Base-by-base conservation (phyloP, 2,888 invertebrate species). In the Desoria tigrina region DNA sequence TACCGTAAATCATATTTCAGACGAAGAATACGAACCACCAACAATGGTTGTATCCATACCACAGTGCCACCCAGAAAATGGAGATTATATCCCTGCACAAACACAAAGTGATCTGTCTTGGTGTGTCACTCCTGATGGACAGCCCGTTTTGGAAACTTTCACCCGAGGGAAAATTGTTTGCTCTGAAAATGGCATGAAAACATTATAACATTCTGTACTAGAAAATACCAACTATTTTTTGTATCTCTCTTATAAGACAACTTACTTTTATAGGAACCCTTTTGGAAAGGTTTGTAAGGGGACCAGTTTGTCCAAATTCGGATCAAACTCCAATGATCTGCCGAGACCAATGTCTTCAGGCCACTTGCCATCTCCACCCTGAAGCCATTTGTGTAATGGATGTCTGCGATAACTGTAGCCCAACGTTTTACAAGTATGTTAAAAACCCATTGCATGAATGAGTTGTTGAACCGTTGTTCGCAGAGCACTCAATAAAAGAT, bases 41-140 rank as follows among this genome's bases (percentile, higher is more conserved):
- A 68, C 65, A 18, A 78, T 79, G 78, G 64, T 76, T 23, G 73
- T 77, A 16, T 58, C 74, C 18, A 76, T 78, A 11, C 79, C 79
- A 1, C 72, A 74, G 21, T 79, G 79, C 66, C 72, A 74, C 3
- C 55, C 59, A n/a, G 61, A 71, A 18, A 74, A 75, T 61, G 79
- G 79, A 16, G 75, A 75, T 1, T 79, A 77, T 58, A 73, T 74
- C 3, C 69, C 76, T 4, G 73, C 75, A 18, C 79, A 79, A 62
- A 71, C 76, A 9, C 77, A 78, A 60, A 65, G 65, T 18, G 63
- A 65, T 32, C 69, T 79, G 11, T 73, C 70, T 26, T 92, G 92
- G 92, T 92, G 92, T 78, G 92, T 92, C 1, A 89, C 90, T 79
- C 79, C 81, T 0, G 83, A 86, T 18, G 92, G 92, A 1, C 85